Base-by-base conservation (phyloP, 37 sponge, comb jelly and placozoan species). In the Aplysina aerophoba region DNA sequence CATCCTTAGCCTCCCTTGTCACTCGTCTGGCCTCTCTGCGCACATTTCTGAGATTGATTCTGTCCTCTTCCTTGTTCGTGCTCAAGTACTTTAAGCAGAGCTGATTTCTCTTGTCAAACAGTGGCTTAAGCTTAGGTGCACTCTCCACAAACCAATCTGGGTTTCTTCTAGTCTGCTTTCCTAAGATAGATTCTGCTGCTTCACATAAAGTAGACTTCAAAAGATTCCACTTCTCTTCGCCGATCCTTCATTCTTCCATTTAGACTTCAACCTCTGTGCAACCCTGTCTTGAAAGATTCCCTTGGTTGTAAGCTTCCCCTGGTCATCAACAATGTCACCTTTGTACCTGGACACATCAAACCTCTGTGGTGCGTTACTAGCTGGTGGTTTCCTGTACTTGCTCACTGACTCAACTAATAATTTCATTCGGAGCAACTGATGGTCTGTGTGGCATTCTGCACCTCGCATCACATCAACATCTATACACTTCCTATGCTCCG, bases 381-480 rank as follows among this genome's bases (percentile, higher is more conserved):
- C 15, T 38, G 5, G 31, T 33, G 73, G 5, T 33, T 14, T 34
- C 73, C 73, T 20, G 11, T 31, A 3, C 15, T 34, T 1, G 5
- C 6, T 71, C 73, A 11, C 6, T 8, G 3, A 11, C 8, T 3
- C 8, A 3, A 71, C 28, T 37, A 3, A 28, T 37, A 71, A 5
- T 14, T 71, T 71, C 20, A 71, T 71, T 71, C 35, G n/a, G 37
- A 71, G 73, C 36, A 71, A 34, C 36, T 71, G 73, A 37, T 71
- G 73, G 73, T 71, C 73, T 71, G 73, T 71, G 73, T 71, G 73
- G 35, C 80, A 79, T 55, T 79, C 80, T 55, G 80, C 80, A 31
- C 80, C 25, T 13, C 80, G 25, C 25, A n/a, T 55, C 15, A 79
- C 80, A 31, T 8, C 4, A 3, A 19, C 25, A 79, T 79, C 80